Conservation (phyloP, 2,113 vertebrate species). For the Sinocyclocheilus maitianheensis region DNA sequence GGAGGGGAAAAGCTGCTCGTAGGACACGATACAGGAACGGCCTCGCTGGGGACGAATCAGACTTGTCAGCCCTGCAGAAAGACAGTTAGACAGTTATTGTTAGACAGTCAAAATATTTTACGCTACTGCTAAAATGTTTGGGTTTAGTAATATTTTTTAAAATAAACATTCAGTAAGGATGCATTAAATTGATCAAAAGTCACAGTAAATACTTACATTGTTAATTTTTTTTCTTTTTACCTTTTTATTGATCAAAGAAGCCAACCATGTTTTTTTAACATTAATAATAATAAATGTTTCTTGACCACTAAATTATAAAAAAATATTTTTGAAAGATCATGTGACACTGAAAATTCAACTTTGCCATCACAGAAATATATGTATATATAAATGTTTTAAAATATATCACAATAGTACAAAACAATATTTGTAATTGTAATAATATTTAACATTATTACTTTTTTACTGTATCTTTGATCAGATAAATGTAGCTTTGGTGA, state of each 20-base stretch:
- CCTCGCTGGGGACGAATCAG: constrained; percentile 55
- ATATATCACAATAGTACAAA: background rate
- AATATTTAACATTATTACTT: background rate
- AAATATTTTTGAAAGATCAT: background rate
- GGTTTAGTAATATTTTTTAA: background rate
- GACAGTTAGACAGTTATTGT: background rate
- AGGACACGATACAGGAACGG: constrained; percentile 83
- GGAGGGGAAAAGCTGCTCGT: constrained; percentile 83
- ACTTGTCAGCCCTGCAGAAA: constrained; percentile 39
- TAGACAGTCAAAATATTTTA: background rate
- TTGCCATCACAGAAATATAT: background rate
- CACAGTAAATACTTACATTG: background rate
- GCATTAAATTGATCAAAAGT: background rate
- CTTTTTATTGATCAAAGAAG: background rate
- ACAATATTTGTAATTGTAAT: background rate
- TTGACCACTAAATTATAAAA: background rate
- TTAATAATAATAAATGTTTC: background rate
- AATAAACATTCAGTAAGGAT: no score
- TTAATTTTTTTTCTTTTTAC: no score
- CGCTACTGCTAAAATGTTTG: background rate
- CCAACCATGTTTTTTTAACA: no score
- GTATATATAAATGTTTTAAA: background rate
- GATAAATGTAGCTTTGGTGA: background rate
- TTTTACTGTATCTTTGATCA: background rate
- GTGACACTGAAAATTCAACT: background rate